Conservation (phyloP, 2,888 invertebrate species). For the Bhutanitis thaidina region DNA sequence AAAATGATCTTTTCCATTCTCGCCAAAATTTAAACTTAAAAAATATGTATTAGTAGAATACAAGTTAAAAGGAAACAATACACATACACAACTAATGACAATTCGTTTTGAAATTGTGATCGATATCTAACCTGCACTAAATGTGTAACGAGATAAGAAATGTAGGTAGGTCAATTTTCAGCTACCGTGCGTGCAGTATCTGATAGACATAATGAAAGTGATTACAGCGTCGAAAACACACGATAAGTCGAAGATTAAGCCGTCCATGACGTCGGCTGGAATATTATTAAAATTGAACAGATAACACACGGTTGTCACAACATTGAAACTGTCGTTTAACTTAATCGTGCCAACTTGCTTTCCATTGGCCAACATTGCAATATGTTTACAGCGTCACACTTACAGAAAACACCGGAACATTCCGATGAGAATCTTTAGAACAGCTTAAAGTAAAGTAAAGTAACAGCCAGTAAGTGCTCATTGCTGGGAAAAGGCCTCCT, state of each 20-base stretch:
- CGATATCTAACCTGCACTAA: neutral
- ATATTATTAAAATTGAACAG: conserved; percentile 16
- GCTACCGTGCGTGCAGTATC: conserved; percentile 17
- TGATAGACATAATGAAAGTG: conserved; percentile 7
- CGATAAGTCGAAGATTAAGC: conserved; percentile 28
- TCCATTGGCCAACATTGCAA: too few species aligned
- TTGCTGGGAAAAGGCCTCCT: too few species aligned
- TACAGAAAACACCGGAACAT: too few species aligned
- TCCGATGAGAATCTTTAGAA: too few species aligned
- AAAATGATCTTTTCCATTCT: too few species aligned
- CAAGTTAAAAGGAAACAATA: too few species aligned
- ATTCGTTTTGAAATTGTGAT: neutral
- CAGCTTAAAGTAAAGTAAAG: too few species aligned
- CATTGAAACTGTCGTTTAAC: neutral
- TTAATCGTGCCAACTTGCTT: too few species aligned
- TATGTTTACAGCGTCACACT: too few species aligned
- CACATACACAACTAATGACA: neutral
- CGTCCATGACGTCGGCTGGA: conserved; percentile 24
- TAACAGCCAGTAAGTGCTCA: too few species aligned
- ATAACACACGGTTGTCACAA: conserved; percentile 16
- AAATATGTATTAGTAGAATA: too few species aligned
- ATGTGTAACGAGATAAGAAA: conserved; percentile 8
- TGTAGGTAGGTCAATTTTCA: conserved; percentile 2
- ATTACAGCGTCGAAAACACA: conserved; percentile 19
- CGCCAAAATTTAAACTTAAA: too few species aligned